These are phyloP conservation scores for Belonocnema kinseyi DNA, from an alignment of 1,140 invertebrate species.

Conservation along the genomic window DNA sequence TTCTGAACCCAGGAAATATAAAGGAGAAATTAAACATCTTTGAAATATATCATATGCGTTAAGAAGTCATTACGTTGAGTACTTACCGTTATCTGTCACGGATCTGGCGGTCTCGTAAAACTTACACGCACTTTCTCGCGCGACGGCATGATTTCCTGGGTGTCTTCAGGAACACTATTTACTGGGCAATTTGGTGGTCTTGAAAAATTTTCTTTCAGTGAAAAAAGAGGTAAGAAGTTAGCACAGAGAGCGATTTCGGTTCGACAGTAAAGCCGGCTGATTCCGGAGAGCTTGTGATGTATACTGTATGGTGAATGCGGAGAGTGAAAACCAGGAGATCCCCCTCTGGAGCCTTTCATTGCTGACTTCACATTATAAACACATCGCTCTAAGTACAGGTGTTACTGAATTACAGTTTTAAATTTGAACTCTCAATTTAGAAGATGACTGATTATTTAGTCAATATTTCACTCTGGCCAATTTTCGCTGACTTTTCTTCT, in stretches of 20 bases:
- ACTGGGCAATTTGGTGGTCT: neutral
- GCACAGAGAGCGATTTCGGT: neutral
- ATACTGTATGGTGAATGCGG: constrained; percentile 57
- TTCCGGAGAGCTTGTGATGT: constrained; percentile 53
- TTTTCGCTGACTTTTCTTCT: neutral
- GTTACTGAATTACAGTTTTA: constrained; percentile 35
- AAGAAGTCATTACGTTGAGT: too few relatives aligned
- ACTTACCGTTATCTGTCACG: constrained; percentile 55
- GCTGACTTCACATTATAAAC: constrained; percentile 58
- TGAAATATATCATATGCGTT: too few relatives aligned
- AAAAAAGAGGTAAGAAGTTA: neutral
- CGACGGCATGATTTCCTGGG: constrained; percentile 44
- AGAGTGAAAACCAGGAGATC: constrained; percentile 67
- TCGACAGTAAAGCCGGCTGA: constrained; percentile 45
- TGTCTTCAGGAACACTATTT: neutral
- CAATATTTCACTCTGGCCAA: too few relatives aligned
- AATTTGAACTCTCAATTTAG: neutral
- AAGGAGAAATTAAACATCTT: too few relatives aligned
- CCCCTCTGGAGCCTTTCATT: constrained; percentile 64
- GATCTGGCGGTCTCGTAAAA: constrained; percentile 51
- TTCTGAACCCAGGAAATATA: too few relatives aligned
- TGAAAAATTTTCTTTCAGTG: neutral
- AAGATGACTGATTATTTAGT: neutral
- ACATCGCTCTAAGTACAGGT: constrained; percentile 40
- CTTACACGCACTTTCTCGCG: constrained; percentile 48